Evolutionary conservation across 2,888 invertebrate species (phyloP).

Genomic region (Apamea anceps): DNA sequence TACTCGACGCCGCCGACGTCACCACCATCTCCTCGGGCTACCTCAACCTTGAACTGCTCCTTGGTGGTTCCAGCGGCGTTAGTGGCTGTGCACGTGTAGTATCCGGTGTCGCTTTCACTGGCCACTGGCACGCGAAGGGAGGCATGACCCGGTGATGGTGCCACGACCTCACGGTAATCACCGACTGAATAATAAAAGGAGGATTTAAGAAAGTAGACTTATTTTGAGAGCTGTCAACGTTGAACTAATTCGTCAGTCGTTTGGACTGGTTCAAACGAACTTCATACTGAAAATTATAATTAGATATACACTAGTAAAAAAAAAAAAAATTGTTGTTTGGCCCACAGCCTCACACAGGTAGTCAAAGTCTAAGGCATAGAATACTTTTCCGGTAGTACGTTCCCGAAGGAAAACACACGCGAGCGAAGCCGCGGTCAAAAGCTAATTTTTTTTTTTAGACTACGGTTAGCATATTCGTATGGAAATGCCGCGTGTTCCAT

Average conservation of each 20-base stretch:
- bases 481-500: too few relatives aligned
- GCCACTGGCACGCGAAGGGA: slow-evolving; percentile 76
- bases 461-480: neutral
- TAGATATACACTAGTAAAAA: neutral
- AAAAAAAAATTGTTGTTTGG: too few relatives aligned
- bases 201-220: neutral
- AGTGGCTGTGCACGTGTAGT: slow-evolving; percentile 93
- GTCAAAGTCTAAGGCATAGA: neutral
- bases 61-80: slow-evolving; percentile 92
- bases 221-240: neutral
- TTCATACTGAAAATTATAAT: neutral
- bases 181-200: slow-evolving; percentile 41
- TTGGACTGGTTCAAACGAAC: neutral
- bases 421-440: neutral
- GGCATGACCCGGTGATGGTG: slow-evolving; percentile 77
- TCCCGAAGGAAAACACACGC: too few relatives aligned
- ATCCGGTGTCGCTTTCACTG: slow-evolving; percentile 91
- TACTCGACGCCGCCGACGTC: slow-evolving; percentile 63
- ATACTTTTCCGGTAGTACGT: neutral
- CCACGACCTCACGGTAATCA: slow-evolving; percentile 73
- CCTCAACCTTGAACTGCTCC: slow-evolving; percentile 91
- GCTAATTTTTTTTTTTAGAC: too few relatives aligned
- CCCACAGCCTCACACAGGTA: too few relatives aligned
- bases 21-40: slow-evolving; percentile 84
- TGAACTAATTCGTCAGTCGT: neutral